Evolutionary conservation across 2,797 vertebrate species (phyloP).

Genomic region (Erethizon dorsatum): DNA sequence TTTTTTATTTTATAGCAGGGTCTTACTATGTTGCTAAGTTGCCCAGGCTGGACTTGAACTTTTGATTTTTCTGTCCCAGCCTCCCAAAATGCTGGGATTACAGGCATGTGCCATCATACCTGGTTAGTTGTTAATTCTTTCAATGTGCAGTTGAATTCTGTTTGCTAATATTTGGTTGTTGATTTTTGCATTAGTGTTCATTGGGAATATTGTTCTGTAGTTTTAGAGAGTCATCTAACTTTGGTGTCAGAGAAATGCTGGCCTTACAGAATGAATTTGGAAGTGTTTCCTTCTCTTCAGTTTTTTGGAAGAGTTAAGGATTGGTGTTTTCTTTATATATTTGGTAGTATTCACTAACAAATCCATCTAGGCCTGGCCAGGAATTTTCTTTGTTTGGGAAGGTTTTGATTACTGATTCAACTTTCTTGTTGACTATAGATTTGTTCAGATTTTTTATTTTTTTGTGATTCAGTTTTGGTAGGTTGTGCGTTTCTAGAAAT

Average conservation of each 20-base stretch:
- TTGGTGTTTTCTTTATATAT: constrained; percentile 15
- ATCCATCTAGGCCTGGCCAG: background rate
- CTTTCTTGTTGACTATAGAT: background rate
- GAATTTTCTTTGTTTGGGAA: background rate
- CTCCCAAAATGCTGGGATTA: background rate
- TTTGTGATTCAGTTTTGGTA: constrained; percentile 20
- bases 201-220: background rate
- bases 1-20: background rate
- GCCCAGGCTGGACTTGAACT: background rate
- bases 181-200: background rate
- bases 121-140: background rate
- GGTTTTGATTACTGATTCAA: background rate
- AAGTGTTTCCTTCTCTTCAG: background rate
- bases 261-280: background rate
- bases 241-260: background rate
- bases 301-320: background rate
- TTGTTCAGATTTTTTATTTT: constrained; percentile 29
- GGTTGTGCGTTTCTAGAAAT: background rate
- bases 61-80: background rate
- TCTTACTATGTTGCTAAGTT: background rate
- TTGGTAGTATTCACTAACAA: constrained; percentile 2
- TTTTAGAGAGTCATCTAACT: background rate
- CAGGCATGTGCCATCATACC: background rate
- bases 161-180: background rate
- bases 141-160: background rate